Conservation (phyloP, 53 echinoderm and acorn worm genomes). For the Echinometra lucunter region DNA sequence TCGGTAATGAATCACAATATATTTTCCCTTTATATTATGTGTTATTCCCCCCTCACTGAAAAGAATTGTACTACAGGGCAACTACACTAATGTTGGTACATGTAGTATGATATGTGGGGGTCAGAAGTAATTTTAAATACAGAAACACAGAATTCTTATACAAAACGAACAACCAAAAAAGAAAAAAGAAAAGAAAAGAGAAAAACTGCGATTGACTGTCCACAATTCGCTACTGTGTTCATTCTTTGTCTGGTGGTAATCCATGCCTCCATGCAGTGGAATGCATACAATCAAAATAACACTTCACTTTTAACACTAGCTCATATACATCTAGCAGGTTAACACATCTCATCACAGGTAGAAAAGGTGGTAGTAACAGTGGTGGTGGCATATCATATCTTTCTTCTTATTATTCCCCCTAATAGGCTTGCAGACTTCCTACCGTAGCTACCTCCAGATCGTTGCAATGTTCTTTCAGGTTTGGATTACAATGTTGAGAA, state of each 20-base stretch:
- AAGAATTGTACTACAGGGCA: too few relatives aligned
- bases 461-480: conserved; percentile 36
- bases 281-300: conserved; percentile 24
- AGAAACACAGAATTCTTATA: conserved; percentile 23
- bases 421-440: neutral
- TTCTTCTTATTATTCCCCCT: neutral
- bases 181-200: neutral
- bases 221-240: neutral
- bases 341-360: neutral
- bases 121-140: neutral
- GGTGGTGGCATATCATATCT: neutral
- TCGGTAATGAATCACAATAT: too few relatives aligned
- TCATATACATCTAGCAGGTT: neutral
- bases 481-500: neutral
- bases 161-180: neutral
- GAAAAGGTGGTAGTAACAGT: neutral
- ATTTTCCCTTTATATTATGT: too few relatives aligned
- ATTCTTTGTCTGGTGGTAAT: neutral
- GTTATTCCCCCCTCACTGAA: too few relatives aligned
- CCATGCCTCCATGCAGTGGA: neutral
- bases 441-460: neutral
- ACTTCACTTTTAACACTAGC: conserved; percentile 13
- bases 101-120: too few relatives aligned
- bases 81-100: neutral
- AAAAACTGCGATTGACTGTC: neutral